Conservation (phyloP, 2,113 vertebrate genomes). For the Percina caprodes region DNA sequence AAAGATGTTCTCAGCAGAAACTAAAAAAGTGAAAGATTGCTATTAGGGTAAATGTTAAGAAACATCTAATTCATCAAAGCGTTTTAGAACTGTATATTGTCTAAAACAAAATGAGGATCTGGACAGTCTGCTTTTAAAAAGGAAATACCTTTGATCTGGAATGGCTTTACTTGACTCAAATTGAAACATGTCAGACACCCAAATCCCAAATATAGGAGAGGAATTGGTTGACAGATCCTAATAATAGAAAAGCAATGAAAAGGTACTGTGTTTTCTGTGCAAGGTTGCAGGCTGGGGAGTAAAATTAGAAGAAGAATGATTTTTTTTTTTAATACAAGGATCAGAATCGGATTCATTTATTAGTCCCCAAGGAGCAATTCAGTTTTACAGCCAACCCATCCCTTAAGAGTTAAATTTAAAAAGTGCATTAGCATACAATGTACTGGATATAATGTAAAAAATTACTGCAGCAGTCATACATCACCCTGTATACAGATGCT, state of each 20-base stretch:
- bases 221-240: conserved; percentile 11
- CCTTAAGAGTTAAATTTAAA: no score
- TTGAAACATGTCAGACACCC: conserved; percentile 27
- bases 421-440: no score
- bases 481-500: no score
- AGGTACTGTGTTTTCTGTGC: conserved; percentile 32
- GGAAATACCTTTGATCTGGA: conserved; percentile 30
- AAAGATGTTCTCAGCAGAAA: not conserved
- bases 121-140: conserved; percentile 14
- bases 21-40: not conserved
- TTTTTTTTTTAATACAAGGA: not conserved
- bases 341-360: no score
- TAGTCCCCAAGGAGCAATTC: no score
- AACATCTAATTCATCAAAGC: conserved; percentile 27
- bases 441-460: no score
- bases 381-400: no score
- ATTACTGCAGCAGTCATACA: no score
- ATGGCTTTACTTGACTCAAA: conserved; percentile 29
- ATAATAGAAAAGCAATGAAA: conserved; percentile 22
- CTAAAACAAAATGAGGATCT: conserved; percentile 24
- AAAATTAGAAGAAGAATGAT: conserved; percentile 19
- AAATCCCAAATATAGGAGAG: conserved; percentile 16
- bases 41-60: conserved; percentile 30
- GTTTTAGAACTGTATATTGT: conserved; percentile 12
- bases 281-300: conserved; percentile 13